These are phyloP conservation scores for Copidosoma aretas DNA, from an alignment of 2,888 invertebrate species.

Conservation along the genomic window DNA sequence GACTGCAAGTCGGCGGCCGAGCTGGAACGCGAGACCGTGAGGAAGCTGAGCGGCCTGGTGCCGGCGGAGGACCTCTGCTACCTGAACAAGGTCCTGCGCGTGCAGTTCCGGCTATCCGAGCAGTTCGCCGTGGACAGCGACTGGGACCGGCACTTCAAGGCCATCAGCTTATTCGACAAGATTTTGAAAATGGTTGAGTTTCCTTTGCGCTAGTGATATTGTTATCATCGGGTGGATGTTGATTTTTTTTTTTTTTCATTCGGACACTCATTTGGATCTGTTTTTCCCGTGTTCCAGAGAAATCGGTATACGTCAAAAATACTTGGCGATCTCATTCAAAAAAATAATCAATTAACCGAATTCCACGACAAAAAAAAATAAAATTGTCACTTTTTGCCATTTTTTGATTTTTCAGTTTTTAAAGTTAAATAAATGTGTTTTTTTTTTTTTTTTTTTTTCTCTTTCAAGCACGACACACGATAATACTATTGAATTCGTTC, in stretches of 20 bases:
- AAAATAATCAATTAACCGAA: too few species aligned
- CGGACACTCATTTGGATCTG: too few species aligned
- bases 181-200: constrained; percentile 59
- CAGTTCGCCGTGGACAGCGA: constrained; percentile 61
- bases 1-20: constrained; percentile 47
- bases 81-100: constrained; percentile 65
- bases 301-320: too few species aligned
- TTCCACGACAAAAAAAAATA: too few species aligned
- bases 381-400: too few species aligned
- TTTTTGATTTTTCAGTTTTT: too few species aligned
- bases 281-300: too few species aligned
- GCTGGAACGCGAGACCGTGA: constrained; percentile 61
- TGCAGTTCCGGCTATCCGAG: constrained; percentile 65
- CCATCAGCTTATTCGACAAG: constrained; percentile 60
- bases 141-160: constrained; percentile 59
- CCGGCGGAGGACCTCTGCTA: constrained; percentile 64
- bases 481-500: too few species aligned
- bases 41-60: constrained; percentile 55
- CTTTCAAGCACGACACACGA: neutral
- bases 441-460: too few species aligned
- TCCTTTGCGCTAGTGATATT: neutral
- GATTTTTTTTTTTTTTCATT: neutral
- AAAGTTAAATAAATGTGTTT: too few species aligned
- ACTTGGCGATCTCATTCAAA: too few species aligned
- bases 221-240: too few species aligned